These are phyloP conservation scores for Mythimna albipuncta DNA, from an alignment of 2,888 invertebrate species.

Conservation along the genomic window DNA sequence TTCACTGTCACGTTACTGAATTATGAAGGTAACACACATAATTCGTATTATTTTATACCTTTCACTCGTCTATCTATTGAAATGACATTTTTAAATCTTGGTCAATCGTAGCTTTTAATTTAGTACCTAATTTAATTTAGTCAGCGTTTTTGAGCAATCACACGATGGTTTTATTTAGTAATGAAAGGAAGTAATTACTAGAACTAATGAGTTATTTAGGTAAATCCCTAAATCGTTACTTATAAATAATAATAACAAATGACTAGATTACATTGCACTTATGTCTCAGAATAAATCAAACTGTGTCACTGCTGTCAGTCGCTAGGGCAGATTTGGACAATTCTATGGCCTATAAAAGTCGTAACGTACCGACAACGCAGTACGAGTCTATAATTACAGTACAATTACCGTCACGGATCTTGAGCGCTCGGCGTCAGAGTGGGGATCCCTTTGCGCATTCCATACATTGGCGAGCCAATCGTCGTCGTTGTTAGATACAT, in stretches of 20 bases:
- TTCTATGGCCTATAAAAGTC: constrained; percentile 22
- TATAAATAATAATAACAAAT: constrained; percentile 27
- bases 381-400: constrained; percentile 14
- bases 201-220: constrained; percentile 40
- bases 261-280: constrained; percentile 49
- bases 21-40: constrained; percentile 48
- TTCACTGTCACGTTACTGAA: constrained; percentile 46
- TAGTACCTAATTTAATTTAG: constrained; percentile 46
- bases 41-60: constrained; percentile 48
- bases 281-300: constrained; percentile 28
- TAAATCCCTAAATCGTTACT: constrained; percentile 10
- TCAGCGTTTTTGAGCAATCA: constrained; percentile 62
- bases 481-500: too few species aligned
- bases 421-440: too few species aligned
- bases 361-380: constrained; percentile 13
- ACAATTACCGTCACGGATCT: background rate
- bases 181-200: constrained; percentile 24
- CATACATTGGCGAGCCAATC: too few species aligned
- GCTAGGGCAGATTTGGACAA: constrained; percentile 26
- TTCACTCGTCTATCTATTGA: constrained; percentile 56
- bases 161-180: constrained; percentile 41
- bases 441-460: too few species aligned
- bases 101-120: constrained; percentile 62
- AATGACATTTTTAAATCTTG: constrained; percentile 69
- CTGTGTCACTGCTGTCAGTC: constrained; percentile 12